Evolutionary conservation across 2,113 vertebrate species (phyloP).

Genomic region (Pseudorhombus dupliciocellatus): DNA sequence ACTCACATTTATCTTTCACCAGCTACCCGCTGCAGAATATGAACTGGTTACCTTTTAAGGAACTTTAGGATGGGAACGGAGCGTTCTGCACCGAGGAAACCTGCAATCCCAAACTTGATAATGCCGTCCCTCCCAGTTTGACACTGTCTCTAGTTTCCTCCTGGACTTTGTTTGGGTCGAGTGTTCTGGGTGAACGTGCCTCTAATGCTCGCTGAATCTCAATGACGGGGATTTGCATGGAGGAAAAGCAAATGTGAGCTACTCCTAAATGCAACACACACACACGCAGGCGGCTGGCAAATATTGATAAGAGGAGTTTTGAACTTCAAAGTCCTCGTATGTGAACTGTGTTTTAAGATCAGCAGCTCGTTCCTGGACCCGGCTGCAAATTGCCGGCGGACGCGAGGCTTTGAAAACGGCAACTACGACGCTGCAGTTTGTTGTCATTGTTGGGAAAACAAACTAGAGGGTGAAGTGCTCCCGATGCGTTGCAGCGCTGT

Average conservation of each 20-base stretch:
- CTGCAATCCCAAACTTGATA: slow-evolving; percentile 41
- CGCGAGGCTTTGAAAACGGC: slow-evolving; percentile 51
- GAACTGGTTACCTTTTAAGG: slow-evolving; percentile 25
- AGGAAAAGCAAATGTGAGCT: slow-evolving; percentile 50
- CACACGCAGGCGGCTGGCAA: slow-evolving; percentile 63
- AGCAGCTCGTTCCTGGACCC: slow-evolving; percentile 58
- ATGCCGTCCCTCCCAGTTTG: slow-evolving; percentile 35
- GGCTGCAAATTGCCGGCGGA: slow-evolving; percentile 56
- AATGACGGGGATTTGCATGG: slow-evolving; percentile 64
- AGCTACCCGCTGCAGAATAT: slow-evolving; percentile 33
- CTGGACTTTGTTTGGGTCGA: slow-evolving; percentile 52
- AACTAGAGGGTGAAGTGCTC: slow-evolving; percentile 41
- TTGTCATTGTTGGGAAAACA: slow-evolving; percentile 66
- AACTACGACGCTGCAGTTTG: slow-evolving; percentile 51
- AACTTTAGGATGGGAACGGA: slow-evolving; percentile 29
- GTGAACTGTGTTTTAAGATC: slow-evolving; percentile 61
- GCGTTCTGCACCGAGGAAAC: slow-evolving; percentile 27
- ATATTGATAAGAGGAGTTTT: slow-evolving; percentile 75
- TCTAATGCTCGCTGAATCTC: slow-evolving; percentile 56
- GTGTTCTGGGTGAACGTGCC: slow-evolving; percentile 50
- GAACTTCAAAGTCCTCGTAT: slow-evolving; percentile 75
- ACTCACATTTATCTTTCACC: slow-evolving; percentile 40
- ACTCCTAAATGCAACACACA: slow-evolving; percentile 45
- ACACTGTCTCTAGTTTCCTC: slow-evolving; percentile 24
- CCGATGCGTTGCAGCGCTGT: slow-evolving; percentile 30